Percentiles rank a stretch among this genome's conserved stretches.
Evolutionary conservation across 1,140 invertebrate species (phyloP).

Genomic region (Leptinotarsa texana): DNA sequence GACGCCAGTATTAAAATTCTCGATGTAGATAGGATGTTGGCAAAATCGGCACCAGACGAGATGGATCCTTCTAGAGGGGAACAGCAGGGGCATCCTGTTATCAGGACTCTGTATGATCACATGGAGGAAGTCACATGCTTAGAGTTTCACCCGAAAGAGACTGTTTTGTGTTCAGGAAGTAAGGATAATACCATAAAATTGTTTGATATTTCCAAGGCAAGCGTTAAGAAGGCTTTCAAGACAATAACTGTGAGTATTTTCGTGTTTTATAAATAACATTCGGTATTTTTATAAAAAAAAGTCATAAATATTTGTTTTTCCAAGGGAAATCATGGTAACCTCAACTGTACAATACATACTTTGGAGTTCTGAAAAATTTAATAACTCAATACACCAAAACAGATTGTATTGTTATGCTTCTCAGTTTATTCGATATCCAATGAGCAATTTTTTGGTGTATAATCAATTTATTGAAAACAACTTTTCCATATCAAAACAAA

Average conservation of each 20-base stretch:
- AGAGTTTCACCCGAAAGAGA: conserved; percentile 94
- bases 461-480: no score
- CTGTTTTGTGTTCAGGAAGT: conserved; percentile 92
- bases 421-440: no score
- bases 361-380: no score
- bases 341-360: no score
- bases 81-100: conserved; percentile 95
- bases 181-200: conserved; percentile 93
- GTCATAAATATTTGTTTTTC: no score
- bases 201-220: conserved; percentile 97
- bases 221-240: conserved; percentile 96
- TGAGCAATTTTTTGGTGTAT: no score
- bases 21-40: conserved; percentile 97
- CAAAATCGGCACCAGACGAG: conserved; percentile 87
- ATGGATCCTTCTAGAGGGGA: conserved; percentile 74
- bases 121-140: conserved; percentile 95
- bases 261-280: not conserved
- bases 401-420: no score
- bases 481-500: no score
- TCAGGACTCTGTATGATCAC: conserved; percentile 98
- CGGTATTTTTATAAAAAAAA: no score
- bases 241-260: conserved; percentile 74
- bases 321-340: no score
- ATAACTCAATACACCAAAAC: no score
- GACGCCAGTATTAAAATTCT: conserved; percentile 99